These are phyloP conservation scores for Aphidius colemani DNA, from an alignment of 2,888 invertebrate genomes.

Conservation along the genomic window DNA sequence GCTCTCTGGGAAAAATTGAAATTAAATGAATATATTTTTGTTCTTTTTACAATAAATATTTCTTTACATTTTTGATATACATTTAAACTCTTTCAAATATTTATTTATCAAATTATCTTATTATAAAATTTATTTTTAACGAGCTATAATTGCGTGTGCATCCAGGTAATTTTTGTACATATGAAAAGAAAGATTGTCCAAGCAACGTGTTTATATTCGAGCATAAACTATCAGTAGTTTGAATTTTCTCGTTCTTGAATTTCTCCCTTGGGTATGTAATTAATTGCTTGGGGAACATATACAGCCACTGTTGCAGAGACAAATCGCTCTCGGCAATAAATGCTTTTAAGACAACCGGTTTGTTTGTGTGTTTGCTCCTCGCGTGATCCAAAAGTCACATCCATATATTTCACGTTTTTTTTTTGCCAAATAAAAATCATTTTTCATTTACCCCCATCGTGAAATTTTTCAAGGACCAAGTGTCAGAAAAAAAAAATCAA, in stretches of 20 bases:
- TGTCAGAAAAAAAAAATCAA: neutral
- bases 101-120: too few relatives aligned
- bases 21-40: too few relatives aligned
- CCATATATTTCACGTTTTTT: constrained; percentile 6
- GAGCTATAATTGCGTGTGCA: too few relatives aligned
- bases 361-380: constrained; percentile 1
- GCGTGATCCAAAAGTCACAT: constrained; percentile 17
- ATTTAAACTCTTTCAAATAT: too few relatives aligned
- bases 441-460: neutral
- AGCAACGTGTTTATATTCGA: too few relatives aligned
- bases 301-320: constrained; percentile 30
- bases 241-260: constrained; percentile 29
- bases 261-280: constrained; percentile 36
- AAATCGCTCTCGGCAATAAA: constrained; percentile 33
- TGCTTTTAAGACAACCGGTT: constrained; percentile 35
- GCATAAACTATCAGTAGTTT: constrained; percentile 14
- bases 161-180: neutral
- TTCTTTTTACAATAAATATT: too few relatives aligned
- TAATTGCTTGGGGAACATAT: constrained; percentile 34
- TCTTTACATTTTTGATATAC: too few relatives aligned
- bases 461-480: neutral
- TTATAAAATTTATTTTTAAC: too few relatives aligned
- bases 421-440: constrained; percentile 4
- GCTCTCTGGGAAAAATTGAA: too few relatives aligned
- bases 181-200: constrained; percentile 24